Conservation (phyloP, 2,888 invertebrate species). For the Torymus tubicola region DNA sequence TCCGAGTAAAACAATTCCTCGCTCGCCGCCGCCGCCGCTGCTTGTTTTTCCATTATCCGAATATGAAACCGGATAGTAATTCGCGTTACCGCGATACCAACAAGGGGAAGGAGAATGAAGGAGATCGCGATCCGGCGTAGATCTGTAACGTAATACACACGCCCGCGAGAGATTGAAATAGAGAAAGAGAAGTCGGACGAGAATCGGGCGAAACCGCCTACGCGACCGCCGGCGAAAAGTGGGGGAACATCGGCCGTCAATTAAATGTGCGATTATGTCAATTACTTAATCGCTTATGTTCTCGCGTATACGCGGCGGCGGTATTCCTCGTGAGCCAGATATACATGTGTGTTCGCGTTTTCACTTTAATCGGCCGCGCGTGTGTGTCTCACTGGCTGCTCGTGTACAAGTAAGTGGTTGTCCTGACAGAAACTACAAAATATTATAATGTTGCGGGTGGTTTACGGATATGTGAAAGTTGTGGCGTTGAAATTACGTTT, state of each 20-base stretch:
- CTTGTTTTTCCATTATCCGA: constrained; percentile 55
- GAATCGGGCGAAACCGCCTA: constrained; percentile 51
- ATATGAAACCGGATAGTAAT: constrained; percentile 52
- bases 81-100: constrained; percentile 45
- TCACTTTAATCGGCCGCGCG: constrained; percentile 40
- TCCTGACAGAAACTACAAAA: neutral
- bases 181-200: constrained; percentile 12
- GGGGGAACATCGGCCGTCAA: constrained; percentile 46
- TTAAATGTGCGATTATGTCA: constrained; percentile 56
- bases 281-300: constrained; percentile 52
- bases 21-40: neutral
- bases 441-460: neutral
- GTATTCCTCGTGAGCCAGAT: neutral
- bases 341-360: constrained; percentile 18
- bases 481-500: neutral
- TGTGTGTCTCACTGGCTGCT: constrained; percentile 1
- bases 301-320: neutral
- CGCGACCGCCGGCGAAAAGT: constrained; percentile 19
- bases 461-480: neutral
- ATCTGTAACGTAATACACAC: too few relatives aligned
- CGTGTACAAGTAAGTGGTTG: too few relatives aligned
- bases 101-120: too few relatives aligned
- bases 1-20: constrained; percentile 39
- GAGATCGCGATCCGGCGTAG: too few relatives aligned
- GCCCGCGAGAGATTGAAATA: neutral